These are phyloP conservation scores for Polylopha cassiicola DNA, from an alignment of 2,888 invertebrate genomes.

Conservation along the genomic window DNA sequence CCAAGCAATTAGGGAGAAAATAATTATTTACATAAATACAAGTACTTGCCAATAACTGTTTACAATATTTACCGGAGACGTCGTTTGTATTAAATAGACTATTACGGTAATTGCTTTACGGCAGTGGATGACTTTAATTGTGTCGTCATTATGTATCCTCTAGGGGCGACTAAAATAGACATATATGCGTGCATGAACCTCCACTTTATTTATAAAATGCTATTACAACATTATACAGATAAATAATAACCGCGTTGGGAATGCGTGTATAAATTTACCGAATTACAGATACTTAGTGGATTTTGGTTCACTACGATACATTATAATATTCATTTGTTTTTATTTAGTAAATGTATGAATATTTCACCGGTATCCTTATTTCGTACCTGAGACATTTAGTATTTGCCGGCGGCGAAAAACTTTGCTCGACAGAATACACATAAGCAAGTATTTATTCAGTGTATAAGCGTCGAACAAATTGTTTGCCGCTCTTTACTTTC, in stretches of 20 bases:
- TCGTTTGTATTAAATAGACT: constrained; percentile 57
- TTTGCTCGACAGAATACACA: constrained; percentile 17
- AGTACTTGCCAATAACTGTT: constrained; percentile 56
- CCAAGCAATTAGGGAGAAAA: constrained; percentile 64
- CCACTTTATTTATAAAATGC: constrained; percentile 21
- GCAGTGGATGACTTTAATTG: constrained; percentile 46
- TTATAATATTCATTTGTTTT: no score
- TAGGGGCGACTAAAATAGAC: constrained; percentile 26
- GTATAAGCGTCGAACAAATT: constrained; percentile 69
- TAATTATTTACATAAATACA: constrained; percentile 69
- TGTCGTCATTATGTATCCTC: constrained; percentile 46
- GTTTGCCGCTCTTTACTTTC: constrained; percentile 67
- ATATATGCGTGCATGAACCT: constrained; percentile 22
- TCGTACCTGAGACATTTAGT: no score
- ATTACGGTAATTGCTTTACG: constrained; percentile 65
- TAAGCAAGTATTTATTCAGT: constrained; percentile 57
- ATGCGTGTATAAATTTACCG: constrained; percentile 19
- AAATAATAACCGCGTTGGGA: constrained; percentile 23
- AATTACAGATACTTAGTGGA: no score
- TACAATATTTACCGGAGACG: constrained; percentile 58
- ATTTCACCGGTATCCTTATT: no score
- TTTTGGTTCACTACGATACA: no score
- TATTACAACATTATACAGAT: constrained; percentile 21
- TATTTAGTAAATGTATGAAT: no score
- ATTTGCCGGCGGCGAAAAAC: constrained; percentile 15